Evolutionary conservation across 2,113 vertebrate species (phyloP), one percentile per base, ranked within the genome.

Genomic region (Ophiodon elongatus): DNA sequence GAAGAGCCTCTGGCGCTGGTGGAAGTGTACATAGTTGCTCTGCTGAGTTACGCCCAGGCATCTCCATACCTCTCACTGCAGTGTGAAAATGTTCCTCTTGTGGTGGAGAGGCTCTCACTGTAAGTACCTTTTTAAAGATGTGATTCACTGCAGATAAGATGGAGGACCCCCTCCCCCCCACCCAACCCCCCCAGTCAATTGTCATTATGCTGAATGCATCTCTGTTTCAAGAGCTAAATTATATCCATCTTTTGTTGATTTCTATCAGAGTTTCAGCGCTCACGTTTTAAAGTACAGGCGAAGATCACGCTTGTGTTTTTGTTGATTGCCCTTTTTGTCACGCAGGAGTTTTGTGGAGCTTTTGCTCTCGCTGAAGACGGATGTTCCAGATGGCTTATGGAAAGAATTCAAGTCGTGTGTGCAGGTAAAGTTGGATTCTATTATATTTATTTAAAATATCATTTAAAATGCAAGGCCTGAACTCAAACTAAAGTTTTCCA

Each of bases 331-430:
- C 82, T 90, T 0, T 80, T 82, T 2, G 0, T 74, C 57, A 88
- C 94, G 47, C 90, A 99, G 98, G 96, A 99, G 97, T 93, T 99
- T 97, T 95, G 95, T 97, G 91, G 97, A 99, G 94, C 96, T 99
- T 90, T 88, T 99, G 37, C 91, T 99, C 1, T 98, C 97, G 67
- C 83, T 99, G 79, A 96, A 96, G 83, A 90, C 95, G 76, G 94
- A 97, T n/a, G 84, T 98, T 90, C 96, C 98, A 91, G 93, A 96
- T 90, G 94, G 84, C 74, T 94, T 97, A 31, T 99, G 98, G 98
- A 90, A 95, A 80, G 93, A 97, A 71, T 97, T 99, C 89, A 96
- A 96, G 92, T 92, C 94, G 50, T 96, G 97, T 87, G 96, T 99
- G 41, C 95, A 98, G 97, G 98, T 99, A 93, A 94, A 91, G 11